phyloP scores from a whole-genome alignment of 1,140 invertebrate genomes.

The Drosophila melanogaster region DNA sequence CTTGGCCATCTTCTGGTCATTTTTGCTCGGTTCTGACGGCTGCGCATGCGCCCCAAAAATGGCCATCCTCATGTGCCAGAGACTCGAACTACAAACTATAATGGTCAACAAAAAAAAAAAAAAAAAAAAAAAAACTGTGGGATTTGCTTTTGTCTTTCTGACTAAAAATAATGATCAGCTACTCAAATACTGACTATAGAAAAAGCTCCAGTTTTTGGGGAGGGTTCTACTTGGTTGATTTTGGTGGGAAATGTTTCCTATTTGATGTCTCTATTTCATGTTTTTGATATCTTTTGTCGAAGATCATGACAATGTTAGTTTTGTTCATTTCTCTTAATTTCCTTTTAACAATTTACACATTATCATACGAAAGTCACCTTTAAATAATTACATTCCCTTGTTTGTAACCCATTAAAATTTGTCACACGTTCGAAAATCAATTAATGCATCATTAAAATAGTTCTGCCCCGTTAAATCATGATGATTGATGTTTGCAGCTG shows the following conservation, averaged over 20 bases:
- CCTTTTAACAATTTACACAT: too few relatives aligned
- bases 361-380: background rate
- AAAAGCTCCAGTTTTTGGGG: conserved; percentile 1
- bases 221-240: conserved; percentile 18
- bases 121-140: conserved; percentile 39
- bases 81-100: conserved; percentile 15
- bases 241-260: background rate
- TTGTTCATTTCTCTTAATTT: too few relatives aligned
- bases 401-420: background rate
- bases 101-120: too few relatives aligned
- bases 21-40: conserved; percentile 30
- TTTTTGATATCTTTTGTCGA: background rate
- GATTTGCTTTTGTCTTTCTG: conserved; percentile 33
- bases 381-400: background rate
- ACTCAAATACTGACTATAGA: conserved; percentile 1
- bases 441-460: background rate
- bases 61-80: conserved; percentile 31
- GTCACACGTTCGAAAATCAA: background rate
- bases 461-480: background rate
- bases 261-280: background rate
- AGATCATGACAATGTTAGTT: background rate
- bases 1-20: conserved; percentile 47
- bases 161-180: conserved; percentile 30
- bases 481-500: conserved; percentile 14
- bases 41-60: conserved; percentile 49